phyloP scores from a whole-genome alignment of 2,113 vertebrate species.

The Fulmarus glacialis region DNA sequence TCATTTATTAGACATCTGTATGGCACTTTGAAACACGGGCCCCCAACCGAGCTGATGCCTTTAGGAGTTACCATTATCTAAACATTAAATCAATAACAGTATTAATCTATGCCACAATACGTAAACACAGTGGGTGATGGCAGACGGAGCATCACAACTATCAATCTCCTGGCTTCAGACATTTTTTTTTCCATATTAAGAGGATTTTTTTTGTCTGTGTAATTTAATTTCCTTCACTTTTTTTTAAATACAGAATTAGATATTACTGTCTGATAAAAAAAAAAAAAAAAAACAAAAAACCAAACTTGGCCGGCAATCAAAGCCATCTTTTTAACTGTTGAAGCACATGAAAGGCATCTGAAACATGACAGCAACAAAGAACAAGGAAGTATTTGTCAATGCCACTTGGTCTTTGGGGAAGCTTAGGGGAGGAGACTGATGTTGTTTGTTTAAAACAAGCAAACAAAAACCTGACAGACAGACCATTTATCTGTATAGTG shows the following conservation, averaged over 20 bases:
- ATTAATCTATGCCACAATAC: neutral
- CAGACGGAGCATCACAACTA: neutral
- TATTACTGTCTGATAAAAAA: constrained; percentile 30
- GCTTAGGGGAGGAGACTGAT: constrained; percentile 55
- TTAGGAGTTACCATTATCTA: neutral
- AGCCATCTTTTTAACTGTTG: constrained; percentile 47
- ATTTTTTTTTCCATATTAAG: neutral
- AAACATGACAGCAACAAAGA: constrained; percentile 43
- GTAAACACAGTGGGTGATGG: neutral
- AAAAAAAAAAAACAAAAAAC: neutral
- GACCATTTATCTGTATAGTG: constrained; percentile 50
- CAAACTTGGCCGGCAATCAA: constrained; percentile 41
- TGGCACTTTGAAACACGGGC: neutral
- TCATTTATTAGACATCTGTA: neutral
- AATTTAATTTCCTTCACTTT: constrained; percentile 58
- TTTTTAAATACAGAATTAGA: constrained; percentile 50
- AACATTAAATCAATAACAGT: neutral
- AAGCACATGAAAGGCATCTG: constrained; percentile 50
- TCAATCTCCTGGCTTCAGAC: constrained; percentile 25
- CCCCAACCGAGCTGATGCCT: neutral
- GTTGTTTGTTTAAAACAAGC: constrained; percentile 61
- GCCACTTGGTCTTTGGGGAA: constrained; percentile 43
- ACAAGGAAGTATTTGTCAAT: constrained; percentile 57
- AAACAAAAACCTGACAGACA: constrained; percentile 67
- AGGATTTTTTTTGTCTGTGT: neutral